Conservation (phyloP, 1,140 invertebrate genomes). For the Parasteatoda tepidariorum region DNA sequence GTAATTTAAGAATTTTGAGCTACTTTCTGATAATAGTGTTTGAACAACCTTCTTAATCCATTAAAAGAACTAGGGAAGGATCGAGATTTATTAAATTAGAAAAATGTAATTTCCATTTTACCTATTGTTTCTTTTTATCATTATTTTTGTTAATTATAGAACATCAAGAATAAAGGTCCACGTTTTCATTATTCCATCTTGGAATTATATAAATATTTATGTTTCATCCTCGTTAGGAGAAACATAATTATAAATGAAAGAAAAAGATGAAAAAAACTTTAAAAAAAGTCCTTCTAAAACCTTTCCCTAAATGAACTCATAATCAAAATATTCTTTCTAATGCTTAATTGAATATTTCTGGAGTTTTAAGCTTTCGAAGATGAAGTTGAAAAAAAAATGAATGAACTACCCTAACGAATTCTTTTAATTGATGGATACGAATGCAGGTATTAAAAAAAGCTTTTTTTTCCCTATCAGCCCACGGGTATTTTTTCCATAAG, state of each 20-base stretch:
- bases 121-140: too few relatives aligned
- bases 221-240: not conserved
- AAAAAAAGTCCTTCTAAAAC: not conserved
- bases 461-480: slow-evolving; percentile 1
- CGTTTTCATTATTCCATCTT: not conserved
- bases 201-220: slow-evolving; percentile 15
- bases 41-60: too few relatives aligned
- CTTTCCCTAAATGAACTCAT: slow-evolving; percentile 30
- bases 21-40: too few relatives aligned
- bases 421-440: not conserved
- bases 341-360: slow-evolving; percentile 50
- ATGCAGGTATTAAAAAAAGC: not conserved
- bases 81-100: too few relatives aligned
- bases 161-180: not conserved
- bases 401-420: not conserved
- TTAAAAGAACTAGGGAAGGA: too few relatives aligned
- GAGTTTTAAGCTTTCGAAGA: slow-evolving; percentile 36
- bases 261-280: not conserved
- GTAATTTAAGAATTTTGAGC: too few relatives aligned
- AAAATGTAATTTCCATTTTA: too few relatives aligned
- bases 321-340: slow-evolving; percentile 32
- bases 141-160: too few relatives aligned
- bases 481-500: slow-evolving; percentile 29
- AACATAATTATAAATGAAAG: not conserved
- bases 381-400: not conserved